A percentile compares a stretch with the other conserved stretches of the same genome.
Conservation (phyloP, 1,140 invertebrate genomes). For the Calosoma granatense region DNA sequence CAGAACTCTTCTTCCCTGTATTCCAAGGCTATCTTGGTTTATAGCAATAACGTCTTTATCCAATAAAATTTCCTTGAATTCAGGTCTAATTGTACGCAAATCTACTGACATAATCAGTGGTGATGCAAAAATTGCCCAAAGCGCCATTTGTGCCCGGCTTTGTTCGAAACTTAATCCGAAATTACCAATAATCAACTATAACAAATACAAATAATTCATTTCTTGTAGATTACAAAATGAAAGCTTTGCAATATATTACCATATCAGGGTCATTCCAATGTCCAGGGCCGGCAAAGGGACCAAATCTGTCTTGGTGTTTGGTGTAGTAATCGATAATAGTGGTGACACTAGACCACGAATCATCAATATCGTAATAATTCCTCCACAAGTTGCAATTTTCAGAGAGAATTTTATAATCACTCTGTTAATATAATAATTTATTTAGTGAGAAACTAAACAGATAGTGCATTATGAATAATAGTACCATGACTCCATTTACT, state of each 20-base stretch:
- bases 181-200: slow-evolving; percentile 73
- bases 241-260: slow-evolving; percentile 40
- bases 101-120: slow-evolving; percentile 85
- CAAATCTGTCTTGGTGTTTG: slow-evolving; percentile 60
- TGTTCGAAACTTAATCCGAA: slow-evolving; percentile 76
- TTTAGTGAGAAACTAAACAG: neutral
- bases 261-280: slow-evolving; percentile 91
- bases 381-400: slow-evolving; percentile 79
- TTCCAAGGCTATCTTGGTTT: slow-evolving; percentile 76
- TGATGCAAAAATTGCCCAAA: slow-evolving; percentile 83
- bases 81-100: slow-evolving; percentile 56
- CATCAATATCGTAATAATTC: slow-evolving; percentile 81
- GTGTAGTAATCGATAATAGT: slow-evolving; percentile 71
- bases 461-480: neutral
- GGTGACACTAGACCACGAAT: slow-evolving; percentile 62
- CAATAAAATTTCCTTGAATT: slow-evolving; percentile 65
- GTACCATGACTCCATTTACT: slow-evolving; percentile 14
- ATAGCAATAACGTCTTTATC: slow-evolving; percentile 69
- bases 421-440: slow-evolving; percentile 36
- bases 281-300: slow-evolving; percentile 65
- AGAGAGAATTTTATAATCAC: slow-evolving; percentile 57
- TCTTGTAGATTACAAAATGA: neutral
- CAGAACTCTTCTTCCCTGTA: slow-evolving; percentile 45
- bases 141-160: slow-evolving; percentile 75
- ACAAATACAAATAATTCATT: slow-evolving; percentile 5